Base-by-base conservation (phyloP, 35 echinoderm and acorn worm genomes). In the Heliocidaris erythrogramma region DNA sequence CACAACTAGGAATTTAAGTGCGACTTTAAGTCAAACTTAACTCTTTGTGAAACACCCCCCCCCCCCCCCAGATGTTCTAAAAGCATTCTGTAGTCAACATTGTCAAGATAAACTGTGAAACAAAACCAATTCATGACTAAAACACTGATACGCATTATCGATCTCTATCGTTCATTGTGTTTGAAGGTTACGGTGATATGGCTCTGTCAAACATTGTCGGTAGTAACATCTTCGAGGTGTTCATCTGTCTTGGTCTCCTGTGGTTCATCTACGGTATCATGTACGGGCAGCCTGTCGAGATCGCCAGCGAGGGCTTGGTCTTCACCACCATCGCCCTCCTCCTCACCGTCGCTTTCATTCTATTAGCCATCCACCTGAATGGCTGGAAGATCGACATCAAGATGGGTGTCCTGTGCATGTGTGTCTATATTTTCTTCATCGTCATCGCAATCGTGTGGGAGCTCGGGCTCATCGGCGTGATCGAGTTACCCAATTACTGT, bases 191-290 rank as follows among this genome's bases (percentile, higher is more conserved):
- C 86, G 97, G 88, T 60, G 97, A 99, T 49, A 97, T 99, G 96
- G 98, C 98, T 12, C 94, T 99, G 7, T 95, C 97, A 10, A 99
- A 99, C 94, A 99, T 99, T 48, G 94, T 96, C 85, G 98, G 98
- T 27, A 99, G 98, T 91, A 99, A 99, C 91, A 93, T 97, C 31
- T 99, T 99, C 85, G 98, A 99, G 84, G 96, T 97, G 32, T 97
- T 96, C 59, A 92, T 97, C 12, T 99, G 98, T 69, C 97, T 99
- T 5, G 98, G 97, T 24, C 95, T 97, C 11, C 65, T 97, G 3
- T 99, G 98, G 98, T 99, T 99, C 95, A 90, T 96, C 13, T 88
- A 96, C 31, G 96, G 92, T 30, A 12, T 94, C 30, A 47, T 7
- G 48, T 42, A n/a, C 29, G 30, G 91, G 16, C 16, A 48, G 2